Base-by-base conservation (phyloP, 2,797 vertebrate species). In the Alosa sapidissima region DNA sequence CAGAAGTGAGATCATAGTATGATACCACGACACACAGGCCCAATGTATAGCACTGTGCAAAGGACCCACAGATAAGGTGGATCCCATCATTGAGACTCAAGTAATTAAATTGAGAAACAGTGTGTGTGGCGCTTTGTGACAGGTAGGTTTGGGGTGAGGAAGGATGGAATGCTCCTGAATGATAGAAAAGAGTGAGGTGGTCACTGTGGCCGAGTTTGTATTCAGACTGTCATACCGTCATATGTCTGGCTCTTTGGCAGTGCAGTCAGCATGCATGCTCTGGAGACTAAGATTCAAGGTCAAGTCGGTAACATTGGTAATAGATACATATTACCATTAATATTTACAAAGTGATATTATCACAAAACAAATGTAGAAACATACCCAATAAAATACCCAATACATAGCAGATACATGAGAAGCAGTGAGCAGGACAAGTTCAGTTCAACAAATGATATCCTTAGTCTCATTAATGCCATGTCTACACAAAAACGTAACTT, bases 201-300 rank as follows among this genome's bases (percentile, higher is more conserved):
- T 3, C 68, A 1, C 68, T 75, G 68, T 78, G 72, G 72, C 14
- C 41, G 21, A 14, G 14, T 47, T 21, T 8, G 36, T 78, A 36
- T 47, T 78, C 72, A 19, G 72, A 78, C 41, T 45, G 72, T 41
- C 41, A 47, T 75, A 41, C 68, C 19, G 47, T 41, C 68, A 47
- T 1, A 41, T 19, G 24, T 33, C 62, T 45, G 72, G 21, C 72
- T 78, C 7, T 75, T 78, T 78, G 41, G 36, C 72, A 78, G 41
- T 21, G 41, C 72, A 78, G 72, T 47, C 72, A 78, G 72, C 16
- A 36, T 47, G 16, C 41, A 85, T 78, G 47, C 72, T 14, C 72
- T 78, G 41, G 41, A n/a, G 72, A 47, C 72, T 16, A 16, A 78
- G 41, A 78, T 9, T 78, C 41, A 78, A 78, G 72, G 72, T 13